Conservation (phyloP, 2,888 invertebrate genomes). For the Perdita meconis region DNA sequence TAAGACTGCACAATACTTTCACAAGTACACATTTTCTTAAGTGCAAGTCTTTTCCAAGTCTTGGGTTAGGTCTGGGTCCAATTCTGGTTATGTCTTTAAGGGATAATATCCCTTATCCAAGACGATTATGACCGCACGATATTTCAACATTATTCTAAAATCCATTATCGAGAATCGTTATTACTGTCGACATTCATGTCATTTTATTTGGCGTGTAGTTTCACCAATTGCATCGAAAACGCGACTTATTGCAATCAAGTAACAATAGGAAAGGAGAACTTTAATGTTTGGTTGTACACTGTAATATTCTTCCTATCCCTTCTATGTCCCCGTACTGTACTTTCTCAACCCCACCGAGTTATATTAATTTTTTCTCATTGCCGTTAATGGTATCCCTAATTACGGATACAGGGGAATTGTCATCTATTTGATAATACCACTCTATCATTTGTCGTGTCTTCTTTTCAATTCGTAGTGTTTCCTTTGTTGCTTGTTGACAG, state of each 20-base stretch:
- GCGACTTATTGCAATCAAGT: conserved; percentile 22
- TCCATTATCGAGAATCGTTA: neutral
- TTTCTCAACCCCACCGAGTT: conserved; percentile 17
- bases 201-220: conserved; percentile 35
- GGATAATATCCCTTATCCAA: no score
- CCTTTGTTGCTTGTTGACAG: conserved; percentile 51
- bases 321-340: conserved; percentile 35
- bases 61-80: no score
- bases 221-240: conserved; percentile 26
- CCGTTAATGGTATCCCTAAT: conserved; percentile 64
- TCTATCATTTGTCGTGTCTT: conserved; percentile 64
- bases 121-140: no score
- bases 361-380: conserved; percentile 34
- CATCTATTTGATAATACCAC: conserved; percentile 63
- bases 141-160: no score
- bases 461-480: conserved; percentile 44
- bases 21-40: no score
- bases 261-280: conserved; percentile 24
- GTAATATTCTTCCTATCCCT: conserved; percentile 45
- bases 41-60: no score
- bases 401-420: conserved; percentile 48
- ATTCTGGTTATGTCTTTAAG: no score
- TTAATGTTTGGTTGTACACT: conserved; percentile 61
- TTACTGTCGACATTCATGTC: neutral
- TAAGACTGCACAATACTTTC: no score